Evolutionary conservation across 2,888 invertebrate genomes (phyloP), one percentile per base, ranked within the genome.

Genomic region (Oxycera nigricornis): DNA sequence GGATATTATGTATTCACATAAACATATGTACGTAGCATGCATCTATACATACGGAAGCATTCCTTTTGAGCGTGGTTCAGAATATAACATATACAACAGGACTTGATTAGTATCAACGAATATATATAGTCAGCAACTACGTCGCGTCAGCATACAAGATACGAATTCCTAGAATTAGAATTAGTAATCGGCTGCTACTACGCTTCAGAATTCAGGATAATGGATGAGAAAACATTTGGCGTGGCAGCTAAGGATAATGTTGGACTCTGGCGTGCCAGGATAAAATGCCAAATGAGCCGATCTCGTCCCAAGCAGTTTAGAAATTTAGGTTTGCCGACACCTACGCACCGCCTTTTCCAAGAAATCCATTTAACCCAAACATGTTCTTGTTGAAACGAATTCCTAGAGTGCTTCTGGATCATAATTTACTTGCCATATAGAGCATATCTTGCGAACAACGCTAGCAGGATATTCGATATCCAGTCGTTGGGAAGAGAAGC

Each of bases 361-460:
- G 46, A 46, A 46, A 46, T n/a, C 46, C n/a, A 46, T 46, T 46
- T 17, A 46, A 46, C n/a, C n/a, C n/a, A n/a, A n/a, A n/a, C n/a
- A n/a, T n/a, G n/a, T n/a, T n/a, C n/a, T n/a, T n/a, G n/a, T n/a
- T n/a, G n/a, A n/a, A n/a, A n/a, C n/a, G n/a, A n/a, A n/a, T n/a
- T n/a, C n/a, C n/a, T n/a, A n/a, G n/a, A n/a, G n/a, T n/a, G n/a
- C n/a, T n/a, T n/a, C n/a, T n/a, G n/a, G n/a, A n/a, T n/a, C n/a
- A n/a, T n/a, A n/a, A n/a, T n/a, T n/a, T n/a, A n/a, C n/a, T n/a
- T n/a, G n/a, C n/a, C n/a, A n/a, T n/a, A n/a, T n/a, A n/a, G n/a
- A n/a, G n/a, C n/a, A n/a, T n/a, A n/a, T n/a, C n/a, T n/a, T n/a
- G n/a, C n/a, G n/a, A n/a, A n/a, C n/a, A n/a, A n/a, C n/a, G n/a